phyloP scores from a whole-genome alignment of 1,140 invertebrate species.

The Lordiphosa collinella region DNA sequence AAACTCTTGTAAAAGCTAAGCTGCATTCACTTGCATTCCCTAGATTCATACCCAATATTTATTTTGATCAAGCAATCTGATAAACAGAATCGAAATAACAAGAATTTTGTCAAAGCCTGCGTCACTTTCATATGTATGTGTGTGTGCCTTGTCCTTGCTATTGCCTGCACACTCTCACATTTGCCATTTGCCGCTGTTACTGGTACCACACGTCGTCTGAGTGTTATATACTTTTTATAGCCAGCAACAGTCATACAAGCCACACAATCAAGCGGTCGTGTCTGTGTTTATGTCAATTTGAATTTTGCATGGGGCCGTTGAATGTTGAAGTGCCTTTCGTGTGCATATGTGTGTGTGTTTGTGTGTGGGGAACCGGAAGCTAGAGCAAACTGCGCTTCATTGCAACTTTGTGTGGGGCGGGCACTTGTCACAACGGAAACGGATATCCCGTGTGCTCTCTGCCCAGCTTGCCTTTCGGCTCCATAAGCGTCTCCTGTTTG shows the following conservation, averaged over 20 bases:
- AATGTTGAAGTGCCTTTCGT: conserved; percentile 27
- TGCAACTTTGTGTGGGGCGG: conserved; percentile 52
- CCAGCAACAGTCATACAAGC: conserved; percentile 68
- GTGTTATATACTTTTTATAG: conserved; percentile 63
- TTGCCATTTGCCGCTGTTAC: conserved; percentile 34
- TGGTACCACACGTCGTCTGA: conserved; percentile 67
- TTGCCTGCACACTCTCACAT: conserved; percentile 3
- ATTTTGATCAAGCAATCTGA: too few relatives aligned
- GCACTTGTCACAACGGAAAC: conserved; percentile 66
- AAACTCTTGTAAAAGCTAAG: too few relatives aligned
- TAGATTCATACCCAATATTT: too few relatives aligned
- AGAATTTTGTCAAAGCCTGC: not conserved
- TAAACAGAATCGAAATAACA: not conserved
- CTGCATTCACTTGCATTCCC: too few relatives aligned
- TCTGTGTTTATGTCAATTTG: conserved; percentile 65
- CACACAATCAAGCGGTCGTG: conserved; percentile 63
- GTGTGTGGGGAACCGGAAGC: conserved; percentile 33
- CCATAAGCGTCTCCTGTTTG: conserved; percentile 53
- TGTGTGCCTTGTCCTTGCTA: not conserved
- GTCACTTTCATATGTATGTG: too few relatives aligned
- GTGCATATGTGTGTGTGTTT: not conserved
- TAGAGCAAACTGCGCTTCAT: conserved; percentile 66
- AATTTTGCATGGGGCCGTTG: conserved; percentile 54
- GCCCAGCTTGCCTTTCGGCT: conserved; percentile 39
- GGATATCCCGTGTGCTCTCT: conserved; percentile 70